Conservation (phyloP, 2,113 vertebrate species). For the Leptobrachium leishanense region DNA sequence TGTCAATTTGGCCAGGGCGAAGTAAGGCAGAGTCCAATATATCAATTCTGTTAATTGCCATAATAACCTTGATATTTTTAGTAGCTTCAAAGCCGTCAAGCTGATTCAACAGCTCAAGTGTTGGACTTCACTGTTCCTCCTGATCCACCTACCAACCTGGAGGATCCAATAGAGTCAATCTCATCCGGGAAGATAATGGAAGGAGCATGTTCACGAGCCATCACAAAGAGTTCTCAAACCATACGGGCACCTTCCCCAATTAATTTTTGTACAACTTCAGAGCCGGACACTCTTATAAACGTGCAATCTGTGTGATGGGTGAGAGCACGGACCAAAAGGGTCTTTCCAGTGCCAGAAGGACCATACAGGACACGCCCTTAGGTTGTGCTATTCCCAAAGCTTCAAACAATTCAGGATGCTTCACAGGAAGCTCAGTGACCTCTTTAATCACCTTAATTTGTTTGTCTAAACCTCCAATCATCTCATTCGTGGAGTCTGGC, state of each 20-base stretch:
- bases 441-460: slow-evolving; percentile 99
- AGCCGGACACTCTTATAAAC: slow-evolving; percentile 97
- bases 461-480: slow-evolving; percentile 97
- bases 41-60: slow-evolving; percentile 97
- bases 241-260: slow-evolving; percentile 97
- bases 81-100: slow-evolving; percentile 97
- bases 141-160: slow-evolving; percentile 89
- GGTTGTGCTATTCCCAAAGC: slow-evolving; percentile 96
- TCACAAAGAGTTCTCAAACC: slow-evolving; percentile 97
- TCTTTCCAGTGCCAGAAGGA: slow-evolving; percentile 96
- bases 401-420: slow-evolving; percentile 96
- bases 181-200: slow-evolving; percentile 99
- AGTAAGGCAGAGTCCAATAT: slow-evolving; percentile 95
- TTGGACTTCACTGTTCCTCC: slow-evolving; percentile 94
- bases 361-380: slow-evolving; percentile 96
- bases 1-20: slow-evolving; percentile 93
- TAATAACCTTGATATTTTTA: slow-evolving; percentile 99
- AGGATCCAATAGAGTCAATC: slow-evolving; percentile 96
- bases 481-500: slow-evolving; percentile 95
- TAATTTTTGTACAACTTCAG: slow-evolving; percentile 97
- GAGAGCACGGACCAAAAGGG: slow-evolving; percentile 89
- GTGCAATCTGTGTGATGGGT: slow-evolving; percentile 98
- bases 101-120: slow-evolving; percentile 97
- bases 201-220: slow-evolving; percentile 94
- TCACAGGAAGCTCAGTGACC: slow-evolving; percentile 95